These are phyloP conservation scores for Drosophila pruinosa DNA, from an alignment of 1,140 invertebrate species.

Conservation along the genomic window DNA sequence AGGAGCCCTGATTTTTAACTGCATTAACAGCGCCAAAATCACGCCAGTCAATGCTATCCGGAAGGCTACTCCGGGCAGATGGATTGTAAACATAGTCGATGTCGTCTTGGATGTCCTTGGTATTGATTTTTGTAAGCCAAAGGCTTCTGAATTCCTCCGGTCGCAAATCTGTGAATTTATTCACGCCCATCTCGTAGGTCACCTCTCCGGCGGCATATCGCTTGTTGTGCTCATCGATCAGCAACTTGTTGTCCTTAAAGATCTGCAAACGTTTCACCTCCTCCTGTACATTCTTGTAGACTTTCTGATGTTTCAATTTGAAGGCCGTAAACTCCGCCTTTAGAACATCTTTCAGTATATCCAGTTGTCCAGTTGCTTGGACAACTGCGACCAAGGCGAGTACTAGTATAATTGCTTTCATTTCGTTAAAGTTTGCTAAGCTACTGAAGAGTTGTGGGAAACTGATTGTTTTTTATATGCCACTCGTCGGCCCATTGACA, in stretches of 20 bases:
- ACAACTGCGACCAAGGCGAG: no score
- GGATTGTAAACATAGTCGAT: neutral
- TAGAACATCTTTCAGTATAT: neutral
- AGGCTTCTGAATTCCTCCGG: neutral
- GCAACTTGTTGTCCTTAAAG: neutral
- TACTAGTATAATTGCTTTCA: no score
- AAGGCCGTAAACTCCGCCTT: neutral
- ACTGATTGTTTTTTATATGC: neutral
- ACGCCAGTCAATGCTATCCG: neutral
- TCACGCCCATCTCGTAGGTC: constrained; percentile 83
- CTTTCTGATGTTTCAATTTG: constrained; percentile 34
- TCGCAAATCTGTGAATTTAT: neutral
- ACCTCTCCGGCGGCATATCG: neutral
- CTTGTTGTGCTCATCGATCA: neutral
- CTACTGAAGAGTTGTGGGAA: neutral
- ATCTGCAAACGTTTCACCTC: constrained; percentile 85
- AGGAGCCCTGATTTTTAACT: neutral
- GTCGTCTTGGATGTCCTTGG: neutral
- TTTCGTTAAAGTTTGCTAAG: no score
- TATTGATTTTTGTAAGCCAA: neutral
- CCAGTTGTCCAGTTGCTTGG: no score
- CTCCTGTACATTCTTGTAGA: constrained; percentile 85
- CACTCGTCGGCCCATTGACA: neutral
- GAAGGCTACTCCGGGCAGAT: no score
- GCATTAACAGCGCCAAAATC: neutral